These are phyloP conservation scores for Takifugu bimaculatus DNA, from an alignment of 2,113 vertebrate genomes.

Conservation along the genomic window DNA sequence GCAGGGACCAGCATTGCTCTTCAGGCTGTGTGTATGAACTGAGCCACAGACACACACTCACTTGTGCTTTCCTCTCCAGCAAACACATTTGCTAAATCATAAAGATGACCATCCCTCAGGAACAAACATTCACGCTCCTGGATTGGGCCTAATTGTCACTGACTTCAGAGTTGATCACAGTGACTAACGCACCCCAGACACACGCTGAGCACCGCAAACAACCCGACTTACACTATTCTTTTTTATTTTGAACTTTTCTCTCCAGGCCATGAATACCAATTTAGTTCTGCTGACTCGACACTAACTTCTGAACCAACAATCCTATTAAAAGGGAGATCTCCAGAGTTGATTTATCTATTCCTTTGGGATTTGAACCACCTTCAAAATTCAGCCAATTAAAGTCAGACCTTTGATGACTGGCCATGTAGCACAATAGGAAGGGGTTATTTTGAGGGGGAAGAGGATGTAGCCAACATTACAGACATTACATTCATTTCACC, in stretches of 20 bases:
- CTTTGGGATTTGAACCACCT: no score
- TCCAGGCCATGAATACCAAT: neutral
- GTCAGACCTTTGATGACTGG: no score
- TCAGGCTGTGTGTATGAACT: conserved; percentile 1
- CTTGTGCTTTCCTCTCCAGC: conserved; percentile 27
- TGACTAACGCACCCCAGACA: conserved; percentile 19
- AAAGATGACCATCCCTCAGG: conserved; percentile 45
- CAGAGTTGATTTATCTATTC: no score
- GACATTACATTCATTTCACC: no score
- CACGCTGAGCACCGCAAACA: conserved; percentile 5
- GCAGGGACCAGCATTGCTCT: conserved; percentile 29
- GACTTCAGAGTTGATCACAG: conserved; percentile 35
- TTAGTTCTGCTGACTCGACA: no score
- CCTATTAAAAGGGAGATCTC: no score
- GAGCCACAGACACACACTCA: conserved; percentile 19
- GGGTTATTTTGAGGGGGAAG: no score
- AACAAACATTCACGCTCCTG: conserved; percentile 28
- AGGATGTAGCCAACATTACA: no score
- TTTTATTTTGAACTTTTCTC: neutral
- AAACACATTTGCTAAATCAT: conserved; percentile 35
- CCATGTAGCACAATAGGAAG: no score
- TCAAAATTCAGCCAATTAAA: no score
- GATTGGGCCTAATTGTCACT: conserved; percentile 20
- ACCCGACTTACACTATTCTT: neutral
- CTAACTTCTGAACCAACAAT: no score